These are phyloP conservation scores for Rhyacophila brunnea DNA, from an alignment of 1,140 invertebrate genomes.

Conservation along the genomic window DNA sequence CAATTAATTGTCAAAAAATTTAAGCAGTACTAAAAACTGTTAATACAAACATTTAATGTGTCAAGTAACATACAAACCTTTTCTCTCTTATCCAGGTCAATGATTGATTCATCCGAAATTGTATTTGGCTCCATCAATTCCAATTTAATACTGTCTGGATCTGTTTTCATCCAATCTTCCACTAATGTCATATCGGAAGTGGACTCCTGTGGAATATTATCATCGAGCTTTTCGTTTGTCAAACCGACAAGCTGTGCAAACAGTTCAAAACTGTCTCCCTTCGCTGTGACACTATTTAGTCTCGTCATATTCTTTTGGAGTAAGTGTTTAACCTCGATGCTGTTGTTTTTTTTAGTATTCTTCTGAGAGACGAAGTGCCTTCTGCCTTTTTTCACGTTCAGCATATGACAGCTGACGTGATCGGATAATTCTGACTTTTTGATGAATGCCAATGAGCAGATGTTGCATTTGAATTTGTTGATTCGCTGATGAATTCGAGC, in stretches of 20 bases:
- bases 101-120: constrained; percentile 5
- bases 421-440: constrained; percentile 34
- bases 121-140: constrained; percentile 1
- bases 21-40: too few species aligned
- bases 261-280: constrained; percentile 7
- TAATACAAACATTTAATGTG: too few species aligned
- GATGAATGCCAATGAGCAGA: constrained; percentile 38
- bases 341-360: constrained; percentile 8
- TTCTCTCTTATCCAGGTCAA: constrained; percentile 28
- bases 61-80: constrained; percentile 17
- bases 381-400: constrained; percentile 24
- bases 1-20: too few species aligned
- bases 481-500: constrained; percentile 39
- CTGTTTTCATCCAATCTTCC: background rate
- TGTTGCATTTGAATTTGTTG: constrained; percentile 40
- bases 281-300: background rate
- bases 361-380: constrained; percentile 15
- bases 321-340: constrained; percentile 3
- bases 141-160: background rate
- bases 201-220: too few species aligned
- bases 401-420: constrained; percentile 35
- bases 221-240: constrained; percentile 6
- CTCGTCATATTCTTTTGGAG: constrained; percentile 11
- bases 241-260: constrained; percentile 26
- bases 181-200: background rate